phyloP scores from a whole-genome alignment of 2,888 invertebrate species.

The Caenorhabditis sulstoni region DNA sequence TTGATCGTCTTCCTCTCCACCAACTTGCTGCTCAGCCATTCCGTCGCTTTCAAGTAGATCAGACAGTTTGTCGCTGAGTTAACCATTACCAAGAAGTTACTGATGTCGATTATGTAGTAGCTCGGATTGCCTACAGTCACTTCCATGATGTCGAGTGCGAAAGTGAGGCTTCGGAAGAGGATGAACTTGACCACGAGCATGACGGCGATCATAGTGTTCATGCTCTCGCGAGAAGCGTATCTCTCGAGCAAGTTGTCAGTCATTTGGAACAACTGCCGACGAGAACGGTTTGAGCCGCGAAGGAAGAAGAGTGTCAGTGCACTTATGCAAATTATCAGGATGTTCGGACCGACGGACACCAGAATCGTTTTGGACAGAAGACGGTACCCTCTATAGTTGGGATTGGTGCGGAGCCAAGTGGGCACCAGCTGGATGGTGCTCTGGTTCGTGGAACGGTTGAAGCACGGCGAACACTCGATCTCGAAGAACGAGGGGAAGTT shows the following conservation, averaged over 20 bases:
- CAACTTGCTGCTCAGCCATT: conserved; percentile 71
- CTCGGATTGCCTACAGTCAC: conserved; percentile 63
- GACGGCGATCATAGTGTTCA: conserved; percentile 75
- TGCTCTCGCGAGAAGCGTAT: conserved; percentile 71
- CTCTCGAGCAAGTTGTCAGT: conserved; percentile 73
- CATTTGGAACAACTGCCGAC: conserved; percentile 75
- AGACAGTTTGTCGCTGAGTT: conserved; percentile 79
- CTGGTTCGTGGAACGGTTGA: conserved; percentile 9
- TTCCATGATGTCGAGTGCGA: conserved; percentile 75
- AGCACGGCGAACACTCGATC: conserved; percentile 60
- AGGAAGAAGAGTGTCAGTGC: conserved; percentile 70
- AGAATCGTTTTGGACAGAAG: conserved; percentile 75
- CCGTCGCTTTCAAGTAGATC: conserved; percentile 73
- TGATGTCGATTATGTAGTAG: conserved; percentile 67
- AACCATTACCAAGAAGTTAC: conserved; percentile 75
- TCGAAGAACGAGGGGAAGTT: conserved; percentile 78
- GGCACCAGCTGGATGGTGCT: conserved; percentile 61
- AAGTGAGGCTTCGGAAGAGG: conserved; percentile 73
- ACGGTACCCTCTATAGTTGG: conserved; percentile 69
- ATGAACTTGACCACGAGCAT: conserved; percentile 76
- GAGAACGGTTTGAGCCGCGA: conserved; percentile 73
- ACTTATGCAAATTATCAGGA: conserved; percentile 71
- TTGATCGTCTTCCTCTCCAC: conserved; percentile 73
- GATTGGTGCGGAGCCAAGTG: conserved; percentile 66
- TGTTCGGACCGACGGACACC: conserved; percentile 75